Evolutionary conservation across 2,888 invertebrate species (phyloP), one percentile per base, ranked within the genome.

Genomic region (Parnassius smintheus): DNA sequence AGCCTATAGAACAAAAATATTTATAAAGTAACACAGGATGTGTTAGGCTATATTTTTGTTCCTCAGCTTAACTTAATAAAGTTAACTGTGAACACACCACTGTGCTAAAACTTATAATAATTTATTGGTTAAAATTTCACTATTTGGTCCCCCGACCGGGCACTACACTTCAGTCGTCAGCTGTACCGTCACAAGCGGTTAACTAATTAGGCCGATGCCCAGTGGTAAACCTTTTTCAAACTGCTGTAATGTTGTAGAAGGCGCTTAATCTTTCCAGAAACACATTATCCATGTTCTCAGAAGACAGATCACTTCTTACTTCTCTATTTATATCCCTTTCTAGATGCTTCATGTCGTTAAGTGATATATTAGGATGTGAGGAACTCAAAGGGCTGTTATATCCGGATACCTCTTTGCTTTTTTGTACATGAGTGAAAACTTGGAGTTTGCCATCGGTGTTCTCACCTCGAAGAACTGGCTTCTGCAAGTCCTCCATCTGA

Each of bases 401-500:
- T 0, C 35, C 35, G 7, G 35, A 35, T 35, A 35, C 35, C 4
- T 80, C 80, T 49, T 82, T 83, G 41, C 56, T 69, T 50, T 83
- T 87, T 57, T 88, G 88, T 0, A 88, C 71, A 22, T 88, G 85
- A 0, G 86, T 87, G 65, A 77, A 89, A 2, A 88, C 80, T 18
- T 86, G 86, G 70, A 90, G 71, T 58, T 88, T 89, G 0, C 89
- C 90, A 56, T 90, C 90, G 0, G 88, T 86, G 57, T 82, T 85
- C 9, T 82, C 83, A 1, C 70, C 60, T 42, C 74, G 69, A 18
- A 13, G 18, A 2, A 13, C 13, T 13, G 49, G 49, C 13, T 78
- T 80, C 0, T 80, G 79, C 0, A 67, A 64, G 2, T 71, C 66
- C 0, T 70, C 75, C 46, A 62, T 48, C 1, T 45, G 45, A n/a